Conservation (phyloP, 2,888 invertebrate genomes). For the Falcaria lacertinaria region DNA sequence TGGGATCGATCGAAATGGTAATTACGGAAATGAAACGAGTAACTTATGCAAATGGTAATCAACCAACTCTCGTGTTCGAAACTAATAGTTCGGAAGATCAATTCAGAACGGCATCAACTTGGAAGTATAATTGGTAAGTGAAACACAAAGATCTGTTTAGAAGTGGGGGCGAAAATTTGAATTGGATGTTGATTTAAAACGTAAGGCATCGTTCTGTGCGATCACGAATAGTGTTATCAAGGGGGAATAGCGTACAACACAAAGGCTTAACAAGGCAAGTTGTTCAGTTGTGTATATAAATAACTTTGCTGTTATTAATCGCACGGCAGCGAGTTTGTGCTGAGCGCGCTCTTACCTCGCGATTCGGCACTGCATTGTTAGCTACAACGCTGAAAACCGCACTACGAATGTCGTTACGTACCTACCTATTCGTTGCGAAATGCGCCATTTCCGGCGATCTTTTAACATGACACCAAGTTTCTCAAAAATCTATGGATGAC, state of each 20-base stretch:
- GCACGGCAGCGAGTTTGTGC: slow-evolving; percentile 41
- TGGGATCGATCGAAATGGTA: slow-evolving; percentile 58
- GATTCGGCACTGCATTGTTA: slow-evolving; percentile 43
- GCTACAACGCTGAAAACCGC: slow-evolving; percentile 28
- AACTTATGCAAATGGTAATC: slow-evolving; percentile 62
- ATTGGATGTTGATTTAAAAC: neutral
- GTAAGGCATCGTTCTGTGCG: neutral
- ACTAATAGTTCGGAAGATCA: slow-evolving; percentile 47
- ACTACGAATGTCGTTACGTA: slow-evolving; percentile 26
- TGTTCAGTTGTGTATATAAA: slow-evolving; percentile 48
- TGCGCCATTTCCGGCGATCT: slow-evolving; percentile 18
- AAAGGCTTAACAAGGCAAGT: slow-evolving; percentile 59
- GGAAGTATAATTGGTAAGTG: neutral
- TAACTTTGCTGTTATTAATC: slow-evolving; percentile 54
- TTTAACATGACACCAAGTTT: slow-evolving; percentile 7
- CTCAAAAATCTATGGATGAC: too few relatives aligned
- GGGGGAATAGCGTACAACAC: slow-evolving; percentile 31
- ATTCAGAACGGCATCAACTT: slow-evolving; percentile 4
- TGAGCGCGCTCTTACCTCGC: slow-evolving; percentile 37
- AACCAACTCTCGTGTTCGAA: slow-evolving; percentile 37
- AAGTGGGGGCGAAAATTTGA: neutral
- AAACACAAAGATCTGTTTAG: neutral
- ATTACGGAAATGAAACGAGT: slow-evolving; percentile 64
- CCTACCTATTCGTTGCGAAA: slow-evolving; percentile 21
- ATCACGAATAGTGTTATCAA: slow-evolving; percentile 15